Conservation (phyloP, 2,797 vertebrate species). For the Bryconaethiops microstoma region DNA sequence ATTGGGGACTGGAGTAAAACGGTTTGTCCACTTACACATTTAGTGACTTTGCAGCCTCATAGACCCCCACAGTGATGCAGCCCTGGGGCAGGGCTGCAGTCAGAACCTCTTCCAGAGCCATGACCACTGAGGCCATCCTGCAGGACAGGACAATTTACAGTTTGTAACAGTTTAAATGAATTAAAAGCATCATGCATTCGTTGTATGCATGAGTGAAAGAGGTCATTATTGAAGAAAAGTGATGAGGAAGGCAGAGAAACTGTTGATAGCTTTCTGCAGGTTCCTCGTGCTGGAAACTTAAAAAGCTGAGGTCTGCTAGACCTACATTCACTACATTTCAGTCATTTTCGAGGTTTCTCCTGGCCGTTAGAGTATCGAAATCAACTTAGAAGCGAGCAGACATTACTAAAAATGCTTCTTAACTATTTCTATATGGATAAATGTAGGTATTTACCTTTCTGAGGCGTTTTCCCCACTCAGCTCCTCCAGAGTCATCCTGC, state of each 20-base stretch:
- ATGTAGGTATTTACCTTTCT: conserved; percentile 75
- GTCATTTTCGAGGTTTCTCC: background rate
- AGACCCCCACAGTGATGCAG: conserved; percentile 92
- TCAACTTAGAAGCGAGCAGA: background rate
- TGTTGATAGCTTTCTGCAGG: background rate
- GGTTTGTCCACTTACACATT: conserved; percentile 84
- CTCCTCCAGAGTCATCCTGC: conserved; percentile 94
- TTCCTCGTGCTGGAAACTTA: background rate
- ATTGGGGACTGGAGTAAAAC: background rate
- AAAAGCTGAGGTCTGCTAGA: background rate
- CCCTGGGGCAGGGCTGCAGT: conserved; percentile 90
- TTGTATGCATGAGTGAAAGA: background rate
- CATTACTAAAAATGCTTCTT: background rate
- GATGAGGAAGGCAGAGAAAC: no score
- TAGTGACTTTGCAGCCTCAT: conserved; percentile 94
- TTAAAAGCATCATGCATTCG: background rate
- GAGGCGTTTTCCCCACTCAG: conserved; percentile 81
- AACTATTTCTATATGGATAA: background rate
- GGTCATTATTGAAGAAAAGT: background rate
- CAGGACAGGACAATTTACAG: background rate
- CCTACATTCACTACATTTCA: background rate
- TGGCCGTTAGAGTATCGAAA: background rate
- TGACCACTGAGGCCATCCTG: conserved; percentile 92
- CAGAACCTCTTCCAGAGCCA: conserved; percentile 90
- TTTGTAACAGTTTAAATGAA: background rate